Conservation (phyloP, 2,113 vertebrate genomes). For the Chauna torquata region DNA sequence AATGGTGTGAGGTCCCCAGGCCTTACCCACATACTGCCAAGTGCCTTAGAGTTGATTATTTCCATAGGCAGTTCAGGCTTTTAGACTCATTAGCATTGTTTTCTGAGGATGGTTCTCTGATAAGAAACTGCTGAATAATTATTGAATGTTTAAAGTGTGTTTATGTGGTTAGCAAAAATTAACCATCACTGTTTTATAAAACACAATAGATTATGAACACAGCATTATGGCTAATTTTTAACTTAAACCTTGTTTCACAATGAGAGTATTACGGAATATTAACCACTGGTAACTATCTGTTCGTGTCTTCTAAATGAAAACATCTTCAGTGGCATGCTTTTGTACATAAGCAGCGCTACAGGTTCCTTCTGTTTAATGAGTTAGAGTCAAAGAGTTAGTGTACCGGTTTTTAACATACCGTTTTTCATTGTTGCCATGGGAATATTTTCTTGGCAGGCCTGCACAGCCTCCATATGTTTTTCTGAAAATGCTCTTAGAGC, state of each 20-base stretch:
- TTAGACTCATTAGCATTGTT: not conserved
- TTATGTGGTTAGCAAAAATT: not conserved
- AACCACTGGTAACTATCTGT: not conserved
- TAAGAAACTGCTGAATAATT: not conserved
- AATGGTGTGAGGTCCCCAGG: not conserved
- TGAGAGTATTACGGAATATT: not conserved
- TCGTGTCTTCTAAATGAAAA: not conserved
- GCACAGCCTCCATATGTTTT: not conserved
- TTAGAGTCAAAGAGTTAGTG: not conserved
- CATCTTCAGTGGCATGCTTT: not conserved
- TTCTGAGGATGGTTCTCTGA: not conserved
- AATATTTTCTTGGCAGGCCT: not conserved
- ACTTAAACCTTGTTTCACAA: accelerated
- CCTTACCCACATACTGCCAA: not conserved
- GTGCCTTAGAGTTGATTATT: not conserved
- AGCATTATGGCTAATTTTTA: not conserved
- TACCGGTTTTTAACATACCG: not conserved
- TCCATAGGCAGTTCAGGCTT: not conserved
- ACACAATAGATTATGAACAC: not conserved
- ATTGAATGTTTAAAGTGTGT: not conserved
- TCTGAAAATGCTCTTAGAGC: not conserved
- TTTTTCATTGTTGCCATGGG: conserved; percentile 35
- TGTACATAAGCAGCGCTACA: not conserved
- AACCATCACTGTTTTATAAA: not conserved
- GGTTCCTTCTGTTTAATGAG: not conserved